Evolutionary conservation across 2,113 vertebrate genomes (phyloP).

Genomic region (Nicator chloris): DNA sequence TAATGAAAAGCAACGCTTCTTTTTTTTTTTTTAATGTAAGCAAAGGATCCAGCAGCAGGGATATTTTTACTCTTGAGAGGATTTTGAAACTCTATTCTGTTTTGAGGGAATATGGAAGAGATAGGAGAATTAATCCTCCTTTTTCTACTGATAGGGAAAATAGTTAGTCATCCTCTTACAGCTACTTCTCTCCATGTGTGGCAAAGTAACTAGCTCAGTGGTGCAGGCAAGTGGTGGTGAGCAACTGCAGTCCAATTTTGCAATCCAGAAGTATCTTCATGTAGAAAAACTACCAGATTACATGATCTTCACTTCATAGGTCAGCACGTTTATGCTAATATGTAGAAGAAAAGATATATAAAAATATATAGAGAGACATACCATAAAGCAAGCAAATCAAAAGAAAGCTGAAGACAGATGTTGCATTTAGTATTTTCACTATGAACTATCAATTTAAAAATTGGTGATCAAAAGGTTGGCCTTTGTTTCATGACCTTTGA

Average conservation of each 20-base stretch:
- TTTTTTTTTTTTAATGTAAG: neutral
- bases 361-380: accelerated
- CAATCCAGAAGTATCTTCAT: neutral
- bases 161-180: neutral
- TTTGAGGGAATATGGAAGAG: neutral
- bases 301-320: neutral
- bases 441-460: neutral
- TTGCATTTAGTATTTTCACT: neutral
- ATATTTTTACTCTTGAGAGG: neutral
- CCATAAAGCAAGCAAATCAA: neutral
- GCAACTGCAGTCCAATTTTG: neutral
- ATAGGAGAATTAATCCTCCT: neutral
- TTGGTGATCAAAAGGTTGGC: neutral
- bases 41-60: neutral
- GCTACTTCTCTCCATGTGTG: neutral
- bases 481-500: neutral
- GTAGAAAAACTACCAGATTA: neutral
- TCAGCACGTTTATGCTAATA: neutral
- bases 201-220: neutral
- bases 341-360: neutral
- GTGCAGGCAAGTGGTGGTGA: neutral
- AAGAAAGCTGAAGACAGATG: neutral
- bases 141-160: neutral
- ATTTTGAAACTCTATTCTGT: neutral
- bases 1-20: neutral